Evolutionary conservation across 2,113 vertebrate species (phyloP), one percentile per base, ranked within the genome.

Genomic region (Phainopepla nitens): DNA sequence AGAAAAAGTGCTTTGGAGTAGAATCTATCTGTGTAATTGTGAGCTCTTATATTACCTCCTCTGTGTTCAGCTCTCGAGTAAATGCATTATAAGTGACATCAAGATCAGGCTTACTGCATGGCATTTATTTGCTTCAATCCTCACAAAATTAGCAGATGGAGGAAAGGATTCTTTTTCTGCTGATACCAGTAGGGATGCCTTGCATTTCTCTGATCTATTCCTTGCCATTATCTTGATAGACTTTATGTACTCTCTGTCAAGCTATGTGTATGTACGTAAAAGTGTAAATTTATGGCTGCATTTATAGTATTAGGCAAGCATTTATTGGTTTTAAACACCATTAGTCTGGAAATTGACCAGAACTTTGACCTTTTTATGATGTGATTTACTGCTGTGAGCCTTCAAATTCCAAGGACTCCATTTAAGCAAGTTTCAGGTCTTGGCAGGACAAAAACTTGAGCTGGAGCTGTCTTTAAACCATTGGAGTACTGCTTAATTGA

Each of bases 331-430:
- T 98, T 97, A 97, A 98, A 97, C 97, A 97, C 96, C 94, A 96
- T 97, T 97, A 97, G 97, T 97, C 96, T 97, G 97, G 97, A 98
- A 98, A 98, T 97, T 54, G 92, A 97, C 90, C 97, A 97, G 96
- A 97, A 98, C 97, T 97, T 97, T 98, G 97, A 97, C 96, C 96
- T 98, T 97, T 97, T 98, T 97, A 97, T 97, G 96, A 97, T 97
- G 97, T 98, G 97, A 98, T 97, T 98, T 98, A 97, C 92, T 97
- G 85, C 96, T 6, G 10, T 76, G 89, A 97, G 96, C 94, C 96
- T 97, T 97, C 96, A 89, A 95, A 97, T 98, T 97, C 96, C 95
- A 96, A 9, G 80, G 94, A 88, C 95, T 97, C 93, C 68, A 84
- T 94, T 97, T 95, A 91, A 89, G 87, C 71, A 66, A 81, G 84